Conservation (phyloP, 1,140 invertebrate species). For the Lucilia cuprina region DNA sequence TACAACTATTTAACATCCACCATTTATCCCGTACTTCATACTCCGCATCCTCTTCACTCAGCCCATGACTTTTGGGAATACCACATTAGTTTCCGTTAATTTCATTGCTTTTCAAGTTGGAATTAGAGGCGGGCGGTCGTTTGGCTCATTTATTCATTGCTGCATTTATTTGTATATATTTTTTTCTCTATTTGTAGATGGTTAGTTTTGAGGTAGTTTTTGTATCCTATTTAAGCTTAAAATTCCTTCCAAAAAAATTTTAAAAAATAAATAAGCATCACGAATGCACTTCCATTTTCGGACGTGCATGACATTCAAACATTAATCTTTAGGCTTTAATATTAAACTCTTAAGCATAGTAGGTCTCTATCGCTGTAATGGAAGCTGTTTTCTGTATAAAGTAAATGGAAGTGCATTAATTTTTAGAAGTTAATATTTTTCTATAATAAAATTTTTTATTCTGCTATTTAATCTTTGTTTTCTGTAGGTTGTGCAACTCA, state of each 20-base stretch:
- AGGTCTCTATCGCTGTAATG: neutral
- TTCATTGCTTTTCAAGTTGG: conserved; percentile 1
- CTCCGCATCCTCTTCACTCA: neutral
- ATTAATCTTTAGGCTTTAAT: conserved; percentile 27
- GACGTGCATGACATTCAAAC: conserved; percentile 29
- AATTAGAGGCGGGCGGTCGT: neutral
- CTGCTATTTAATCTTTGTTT: neutral
- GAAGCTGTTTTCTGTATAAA: neutral
- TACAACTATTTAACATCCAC: conserved; percentile 13
- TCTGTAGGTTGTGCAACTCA: too few relatives aligned
- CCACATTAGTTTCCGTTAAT: conserved; percentile 11
- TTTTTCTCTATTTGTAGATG: neutral
- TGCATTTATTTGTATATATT: neutral
- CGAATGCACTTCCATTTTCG: conserved; percentile 13
- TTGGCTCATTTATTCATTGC: neutral
- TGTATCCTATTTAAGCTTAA: neutral
- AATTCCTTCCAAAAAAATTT: neutral
- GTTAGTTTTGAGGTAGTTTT: conserved; percentile 5
- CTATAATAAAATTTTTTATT: neutral
- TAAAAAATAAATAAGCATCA: neutral
- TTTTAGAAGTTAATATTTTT: conserved; percentile 4
- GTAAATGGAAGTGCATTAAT: neutral
- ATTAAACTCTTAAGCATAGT: neutral
- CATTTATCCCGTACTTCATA: neutral
- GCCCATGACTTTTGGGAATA: neutral